Percentiles rank a stretch among this genome's conserved stretches.
phyloP scores from a whole-genome alignment of 2,888 invertebrate genomes.

The Parnassius smintheus region DNA sequence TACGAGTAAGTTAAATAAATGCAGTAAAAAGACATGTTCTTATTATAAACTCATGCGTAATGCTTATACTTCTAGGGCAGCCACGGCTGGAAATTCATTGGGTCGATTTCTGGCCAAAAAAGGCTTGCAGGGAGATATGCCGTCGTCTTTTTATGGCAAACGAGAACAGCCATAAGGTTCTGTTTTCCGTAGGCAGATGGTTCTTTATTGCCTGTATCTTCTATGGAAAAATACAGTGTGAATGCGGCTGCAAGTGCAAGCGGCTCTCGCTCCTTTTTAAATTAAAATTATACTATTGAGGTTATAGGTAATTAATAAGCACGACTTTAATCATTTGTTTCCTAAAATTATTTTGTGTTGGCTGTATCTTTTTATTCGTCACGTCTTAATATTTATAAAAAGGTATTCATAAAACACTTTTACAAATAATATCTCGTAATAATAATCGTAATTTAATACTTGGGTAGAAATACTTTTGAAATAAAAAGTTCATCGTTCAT shows the following conservation, averaged over 20 bases:
- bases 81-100: conserved; percentile 21
- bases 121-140: conserved; percentile 38
- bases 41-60: conserved; percentile 22
- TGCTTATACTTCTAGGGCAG: conserved; percentile 18
- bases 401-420: no score
- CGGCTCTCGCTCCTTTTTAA: conserved; percentile 9
- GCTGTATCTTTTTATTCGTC: no score
- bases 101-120: conserved; percentile 45
- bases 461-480: no score
- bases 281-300: background rate
- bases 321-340: no score
- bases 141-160: conserved; percentile 48
- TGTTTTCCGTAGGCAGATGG: conserved; percentile 29
- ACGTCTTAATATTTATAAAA: no score
- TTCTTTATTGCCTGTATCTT: conserved; percentile 26
- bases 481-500: no score
- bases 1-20: background rate
- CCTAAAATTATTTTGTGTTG: no score
- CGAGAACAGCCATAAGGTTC: conserved; percentile 42
- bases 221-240: background rate
- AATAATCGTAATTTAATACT: no score
- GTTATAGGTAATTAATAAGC: no score
- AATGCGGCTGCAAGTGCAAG: background rate
- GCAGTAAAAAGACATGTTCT: background rate
- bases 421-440: no score